phyloP scores from a whole-genome alignment of 2,113 vertebrate species.

The Miniopterus natalensis region DNA sequence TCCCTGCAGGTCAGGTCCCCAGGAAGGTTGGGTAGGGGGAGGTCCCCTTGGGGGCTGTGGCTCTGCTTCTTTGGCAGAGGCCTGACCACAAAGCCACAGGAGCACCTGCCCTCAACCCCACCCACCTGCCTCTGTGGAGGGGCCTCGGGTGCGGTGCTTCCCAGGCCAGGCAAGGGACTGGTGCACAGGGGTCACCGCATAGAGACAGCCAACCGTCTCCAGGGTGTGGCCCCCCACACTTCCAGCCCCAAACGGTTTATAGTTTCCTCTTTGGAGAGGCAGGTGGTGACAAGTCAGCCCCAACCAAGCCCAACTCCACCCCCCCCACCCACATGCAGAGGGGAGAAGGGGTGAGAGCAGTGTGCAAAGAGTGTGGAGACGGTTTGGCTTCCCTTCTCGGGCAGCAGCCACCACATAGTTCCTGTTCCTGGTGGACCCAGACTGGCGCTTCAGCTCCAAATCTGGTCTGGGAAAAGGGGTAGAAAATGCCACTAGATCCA shows the following conservation, averaged over 20 bases:
- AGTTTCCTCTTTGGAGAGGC: conserved; percentile 44
- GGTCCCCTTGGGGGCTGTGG: not conserved
- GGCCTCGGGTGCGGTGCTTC: not conserved
- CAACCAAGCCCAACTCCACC: not conserved
- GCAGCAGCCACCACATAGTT: not conserved
- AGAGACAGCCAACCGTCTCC: not conserved
- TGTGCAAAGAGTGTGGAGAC: not conserved
- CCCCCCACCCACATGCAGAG: not conserved
- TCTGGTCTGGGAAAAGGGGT: not conserved
- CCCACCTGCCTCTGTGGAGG: not conserved
- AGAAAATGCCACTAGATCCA: not conserved
- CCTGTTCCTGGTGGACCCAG: not conserved
- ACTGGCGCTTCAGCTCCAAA: not conserved
- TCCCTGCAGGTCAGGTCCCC: not conserved
- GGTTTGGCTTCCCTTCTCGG: not conserved
- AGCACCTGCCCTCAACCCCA: not conserved
- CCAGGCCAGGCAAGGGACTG: not conserved
- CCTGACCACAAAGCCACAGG: conserved; percentile 15
- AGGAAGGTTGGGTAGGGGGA: not conserved
- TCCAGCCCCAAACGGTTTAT: not conserved
- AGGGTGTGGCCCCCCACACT: not conserved
- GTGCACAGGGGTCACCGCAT: rapidly evolving
- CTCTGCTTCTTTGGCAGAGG: not conserved
- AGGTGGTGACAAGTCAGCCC: not conserved
- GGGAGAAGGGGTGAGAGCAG: not conserved